Base-by-base conservation (phyloP, 2,797 vertebrate genomes). In the Ceryle rudis region DNA sequence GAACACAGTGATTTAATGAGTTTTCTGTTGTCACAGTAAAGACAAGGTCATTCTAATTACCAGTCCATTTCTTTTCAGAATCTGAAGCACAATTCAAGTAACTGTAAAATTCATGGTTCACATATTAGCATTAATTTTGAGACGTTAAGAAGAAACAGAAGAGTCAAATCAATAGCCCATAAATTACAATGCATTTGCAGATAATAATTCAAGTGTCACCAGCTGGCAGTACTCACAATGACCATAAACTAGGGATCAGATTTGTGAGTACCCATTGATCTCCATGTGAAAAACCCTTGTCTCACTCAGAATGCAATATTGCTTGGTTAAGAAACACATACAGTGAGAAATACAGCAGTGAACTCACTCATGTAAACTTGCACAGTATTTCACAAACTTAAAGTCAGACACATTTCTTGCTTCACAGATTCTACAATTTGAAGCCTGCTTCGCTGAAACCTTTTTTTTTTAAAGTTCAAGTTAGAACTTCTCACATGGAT, bases 31-130 rank as follows among this genome's bases (percentile, higher is more conserved):
- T 60, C 33, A 78, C 90, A 82, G 42, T 49, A 87, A 91, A 82
- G 25, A 33, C 18, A 64, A 57, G 28, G 18, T 77, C 33, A 81
- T 92, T 86, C 54, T 88, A 84, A 73, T 62, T 54, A 84, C 19
- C 66, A 31, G 60, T 11, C 29, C 33, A 70, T 81, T 73, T 75
- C n/a, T 78, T 95, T 87, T 83, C 85, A 90, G 71, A 91, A 95
- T 74, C 33, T 71, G 42, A 95, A 95, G 58, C 46, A 49, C 13
- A 39, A 31, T 58, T 84, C 47, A 80, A 78, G 31, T 52, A 82
- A 77, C 71, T 47, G n/a, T 37, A 74, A 96, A 92, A 83, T 51
- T 52, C 18, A 70, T 21, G 13, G 41, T n/a, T 90, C 44, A 55
- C 15, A 29, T 61, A 52, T 28, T 46, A 86, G 19, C 29, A 41